These are phyloP conservation scores for Contarinia nasturtii DNA, from an alignment of 1,140 invertebrate species.

Conservation along the genomic window DNA sequence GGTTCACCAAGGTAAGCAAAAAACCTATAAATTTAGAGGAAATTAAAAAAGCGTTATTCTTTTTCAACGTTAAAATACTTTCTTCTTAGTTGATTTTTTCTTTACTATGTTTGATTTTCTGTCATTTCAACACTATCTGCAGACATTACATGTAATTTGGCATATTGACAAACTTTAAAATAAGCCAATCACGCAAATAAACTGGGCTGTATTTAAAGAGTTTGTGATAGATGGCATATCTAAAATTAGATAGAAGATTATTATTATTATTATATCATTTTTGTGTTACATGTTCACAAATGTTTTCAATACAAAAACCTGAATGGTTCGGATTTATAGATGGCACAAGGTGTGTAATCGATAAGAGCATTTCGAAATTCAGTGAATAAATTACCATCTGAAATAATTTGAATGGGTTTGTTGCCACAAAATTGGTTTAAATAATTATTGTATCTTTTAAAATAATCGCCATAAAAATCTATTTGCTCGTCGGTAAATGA, in stretches of 20 bases:
- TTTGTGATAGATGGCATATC: slow-evolving; percentile 29
- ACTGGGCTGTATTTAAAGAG: slow-evolving; percentile 29
- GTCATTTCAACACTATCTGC: no score
- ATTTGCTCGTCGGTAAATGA: slow-evolving; percentile 29
- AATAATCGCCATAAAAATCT: slow-evolving; percentile 33
- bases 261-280: not conserved
- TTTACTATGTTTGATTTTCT: no score
- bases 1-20: no score
- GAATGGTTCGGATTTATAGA: slow-evolving; percentile 33
- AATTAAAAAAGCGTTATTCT: no score
- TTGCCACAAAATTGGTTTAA: slow-evolving; percentile 23
- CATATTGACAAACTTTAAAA: slow-evolving; percentile 30
- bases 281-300: not conserved
- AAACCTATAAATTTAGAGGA: no score
- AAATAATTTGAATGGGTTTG: slow-evolving; percentile 21
- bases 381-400: slow-evolving; percentile 26
- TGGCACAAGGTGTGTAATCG: slow-evolving; percentile 22
- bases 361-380: slow-evolving; percentile 32
- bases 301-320: slow-evolving; percentile 13
- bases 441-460: slow-evolving; percentile 30
- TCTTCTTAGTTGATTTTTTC: no score
- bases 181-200: slow-evolving; percentile 29
- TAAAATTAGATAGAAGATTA: slow-evolving; percentile 2
- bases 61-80: no score
- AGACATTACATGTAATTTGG: slow-evolving; percentile 27